phyloP scores from a whole-genome alignment of 2,797 vertebrate genomes.

The Bovichtus variegatus region DNA sequence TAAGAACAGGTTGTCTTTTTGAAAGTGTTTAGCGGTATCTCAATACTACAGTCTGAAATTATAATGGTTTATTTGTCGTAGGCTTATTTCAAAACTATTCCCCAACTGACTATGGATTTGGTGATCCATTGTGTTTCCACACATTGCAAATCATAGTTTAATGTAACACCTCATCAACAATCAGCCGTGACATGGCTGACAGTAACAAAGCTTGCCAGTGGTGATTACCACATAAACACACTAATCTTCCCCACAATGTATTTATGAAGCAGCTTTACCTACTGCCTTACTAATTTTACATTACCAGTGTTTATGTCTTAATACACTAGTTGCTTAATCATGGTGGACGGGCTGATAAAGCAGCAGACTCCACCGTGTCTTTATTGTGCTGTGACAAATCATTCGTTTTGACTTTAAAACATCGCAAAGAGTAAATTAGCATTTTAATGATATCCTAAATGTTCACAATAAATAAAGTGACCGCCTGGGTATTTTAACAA shows the following conservation, averaged over 20 bases:
- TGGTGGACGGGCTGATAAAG: background rate
- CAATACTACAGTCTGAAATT: too few species aligned
- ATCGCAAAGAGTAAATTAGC: too few species aligned
- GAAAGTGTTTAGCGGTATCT: background rate
- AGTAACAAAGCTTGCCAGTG: constrained; percentile 9
- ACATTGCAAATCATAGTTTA: constrained; percentile 32
- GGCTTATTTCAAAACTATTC: constrained; percentile 34
- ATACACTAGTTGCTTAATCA: background rate
- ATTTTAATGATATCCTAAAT: too few species aligned
- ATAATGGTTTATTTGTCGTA: background rate
- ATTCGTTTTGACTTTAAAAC: too few species aligned
- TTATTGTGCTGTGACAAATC: too few species aligned
- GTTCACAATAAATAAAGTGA: too few species aligned
- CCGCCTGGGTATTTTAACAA: too few species aligned
- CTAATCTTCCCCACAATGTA: constrained; percentile 15
- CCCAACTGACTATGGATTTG: constrained; percentile 20
- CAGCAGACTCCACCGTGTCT: too few species aligned
- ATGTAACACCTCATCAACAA: constrained; percentile 61
- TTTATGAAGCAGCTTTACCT: constrained; percentile 9
- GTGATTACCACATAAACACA: constrained; percentile 45
- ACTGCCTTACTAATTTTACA: background rate
- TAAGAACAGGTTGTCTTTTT: background rate
- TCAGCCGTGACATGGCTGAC: constrained; percentile 34
- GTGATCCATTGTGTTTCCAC: constrained; percentile 38
- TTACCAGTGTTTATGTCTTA: constrained; percentile 1